Conservation (phyloP, 2,888 invertebrate species). For the Arenicola marina region DNA sequence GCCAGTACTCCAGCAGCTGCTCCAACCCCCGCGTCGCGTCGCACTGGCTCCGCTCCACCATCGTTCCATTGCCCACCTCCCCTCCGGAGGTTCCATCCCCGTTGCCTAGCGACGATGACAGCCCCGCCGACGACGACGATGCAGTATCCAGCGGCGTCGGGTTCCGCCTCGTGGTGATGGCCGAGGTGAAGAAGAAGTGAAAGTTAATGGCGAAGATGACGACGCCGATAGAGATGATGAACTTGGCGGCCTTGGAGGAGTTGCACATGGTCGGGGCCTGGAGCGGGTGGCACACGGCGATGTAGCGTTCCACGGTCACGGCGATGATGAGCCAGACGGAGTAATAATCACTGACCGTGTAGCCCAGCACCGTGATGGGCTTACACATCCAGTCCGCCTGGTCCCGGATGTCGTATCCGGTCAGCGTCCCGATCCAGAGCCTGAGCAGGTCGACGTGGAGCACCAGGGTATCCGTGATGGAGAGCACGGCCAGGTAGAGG, state of each 20-base stretch:
- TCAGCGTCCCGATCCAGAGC: slow-evolving; percentile 48
- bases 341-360: slow-evolving; percentile 43
- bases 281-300: slow-evolving; percentile 49
- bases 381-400: slow-evolving; percentile 47
- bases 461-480: slow-evolving; percentile 49
- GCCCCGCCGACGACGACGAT: no score
- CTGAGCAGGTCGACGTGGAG: slow-evolving; percentile 47
- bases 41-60: no score
- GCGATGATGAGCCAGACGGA: slow-evolving; percentile 58
- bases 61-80: no score
- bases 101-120: not conserved
- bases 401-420: slow-evolving; percentile 39
- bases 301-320: slow-evolving; percentile 54
- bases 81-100: not conserved
- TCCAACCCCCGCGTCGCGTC: slow-evolving; percentile 17
- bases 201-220: slow-evolving; percentile 45
- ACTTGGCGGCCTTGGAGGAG: slow-evolving; percentile 38
- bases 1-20: slow-evolving; percentile 43
- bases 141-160: no score
- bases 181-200: slow-evolving; percentile 51
- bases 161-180: no score
- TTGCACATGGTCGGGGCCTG: slow-evolving; percentile 48
- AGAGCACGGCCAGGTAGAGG: slow-evolving; percentile 44
- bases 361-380: slow-evolving; percentile 41
- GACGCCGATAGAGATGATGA: slow-evolving; percentile 37